Base-by-base conservation (phyloP, 2,113 vertebrate genomes). In the Bubalus kerabau region DNA sequence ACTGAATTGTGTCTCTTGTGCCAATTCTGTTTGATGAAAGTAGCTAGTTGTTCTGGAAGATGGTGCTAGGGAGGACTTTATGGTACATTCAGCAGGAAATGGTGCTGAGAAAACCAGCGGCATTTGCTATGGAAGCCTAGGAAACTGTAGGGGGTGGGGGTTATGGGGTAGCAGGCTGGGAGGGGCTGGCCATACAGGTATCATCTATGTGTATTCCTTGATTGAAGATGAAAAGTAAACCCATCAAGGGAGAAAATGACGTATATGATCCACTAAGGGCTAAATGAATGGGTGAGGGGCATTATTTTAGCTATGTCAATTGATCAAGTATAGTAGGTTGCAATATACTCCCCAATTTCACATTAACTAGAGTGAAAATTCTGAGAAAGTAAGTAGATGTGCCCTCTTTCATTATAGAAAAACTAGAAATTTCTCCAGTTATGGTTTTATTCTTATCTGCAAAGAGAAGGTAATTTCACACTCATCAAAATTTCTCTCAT, bases 101-200 rank as follows among this genome's bases (percentile, higher is more conserved):
- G 5, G 30, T 2, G 7, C 46, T 71, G 8, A 26, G 32, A 92
- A 10, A n/a, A 32, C 46, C 28, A 52, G 7, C 5, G 36, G 2
- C 6, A 6, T 48, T 19, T 7, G 4, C 67, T 26, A 23, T 28
- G 57, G n/a, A 40, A 15, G 19, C 15, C 21, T 57, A 32, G 12
- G 23, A 1, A 50, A 1, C 19, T 14, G 36, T 43, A 26, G 19
- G 10, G 28, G 2, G 26, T 17, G 0, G 7, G 3, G 48, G 21
- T 21, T 74, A 24, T 1, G 0, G 0, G 9, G 78, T 81, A 32
- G 4, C 32, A 50, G n/a, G 12, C 24, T 74, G 23, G 21, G 17
- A 95, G 52, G 15, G 10, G 9, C 5, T 43, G 12, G 4, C 7
- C 21, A 5, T 26, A 13, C 1, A 62, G 19, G 10, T 62, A 13